Conservation (phyloP, 2,888 invertebrate genomes). For the Platynereis dumerilii region DNA sequence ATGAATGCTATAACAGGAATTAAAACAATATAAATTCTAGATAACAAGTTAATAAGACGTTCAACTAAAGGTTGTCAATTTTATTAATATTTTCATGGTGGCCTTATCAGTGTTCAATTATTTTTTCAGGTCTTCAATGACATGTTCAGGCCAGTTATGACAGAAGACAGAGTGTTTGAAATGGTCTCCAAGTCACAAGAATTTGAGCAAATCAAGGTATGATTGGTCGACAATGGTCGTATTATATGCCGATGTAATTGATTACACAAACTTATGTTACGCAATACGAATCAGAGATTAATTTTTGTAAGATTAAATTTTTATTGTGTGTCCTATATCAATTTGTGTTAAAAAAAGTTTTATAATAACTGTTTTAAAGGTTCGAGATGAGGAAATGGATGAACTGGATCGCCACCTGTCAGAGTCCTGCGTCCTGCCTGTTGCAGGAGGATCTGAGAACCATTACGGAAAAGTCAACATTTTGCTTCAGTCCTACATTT, state of each 20-base stretch:
- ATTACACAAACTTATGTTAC: no score
- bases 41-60: no score
- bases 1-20: no score
- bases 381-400: conserved; percentile 91
- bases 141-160: conserved; percentile 79
- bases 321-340: not conserved
- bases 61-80: no score
- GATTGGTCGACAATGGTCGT: not conserved
- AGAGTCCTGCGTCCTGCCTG: conserved; percentile 78
- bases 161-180: conserved; percentile 83
- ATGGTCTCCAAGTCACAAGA: conserved; percentile 93
- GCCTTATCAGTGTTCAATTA: no score
- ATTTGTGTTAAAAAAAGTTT: not conserved
- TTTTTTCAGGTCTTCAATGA: conserved; percentile 77
- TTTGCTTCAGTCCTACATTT: conserved; percentile 82
- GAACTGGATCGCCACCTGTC: conserved; percentile 83
- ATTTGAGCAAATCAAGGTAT: conserved; percentile 91
- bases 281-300: no score
- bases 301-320: no score
- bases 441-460: conserved; percentile 85
- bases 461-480: conserved; percentile 86
- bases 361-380: conserved; percentile 65
- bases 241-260: no score
- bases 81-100: no score
- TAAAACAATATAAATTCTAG: no score